Base-by-base conservation (phyloP, 2,797 vertebrate genomes). In the Enteromius viviparus region DNA sequence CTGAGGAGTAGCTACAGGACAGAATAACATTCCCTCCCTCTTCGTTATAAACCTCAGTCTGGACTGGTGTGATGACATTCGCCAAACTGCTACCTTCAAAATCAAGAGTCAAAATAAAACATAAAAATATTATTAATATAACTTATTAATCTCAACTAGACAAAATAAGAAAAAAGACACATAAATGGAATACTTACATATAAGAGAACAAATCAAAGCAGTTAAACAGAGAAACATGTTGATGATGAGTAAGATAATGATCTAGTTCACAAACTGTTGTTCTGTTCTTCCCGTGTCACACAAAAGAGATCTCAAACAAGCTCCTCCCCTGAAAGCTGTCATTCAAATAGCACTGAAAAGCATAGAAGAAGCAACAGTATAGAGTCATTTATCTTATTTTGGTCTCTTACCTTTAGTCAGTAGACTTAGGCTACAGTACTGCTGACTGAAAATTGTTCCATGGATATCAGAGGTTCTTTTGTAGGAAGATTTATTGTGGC, bases 1-100 rank as follows among this genome's bases (percentile, higher is more conserved):
- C 66, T 65, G 85, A 72, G 2, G 72, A 76, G 68, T 84, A 86
- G 74, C 14, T 84, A 65, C 85, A 86, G 55, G 82, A 84, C 34
- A 86, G 29, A 23, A 26, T 62, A 15, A 82, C 34, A 68, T 26
- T 51, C 34, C 29, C 26, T 26, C 68, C 79, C 12, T 69, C 79
- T 49, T n/a, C 34, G 2, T 40, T 45, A 81, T 9, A 34, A 12
- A 66, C 49, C 21, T 79, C 58, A 29, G 37, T 53, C n/a, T 68
- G 17, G 37, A 42, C 53, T 26, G 76, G 68, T 0, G 12, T 40
- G 26, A 85, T 68, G 11, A 10, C 21, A 23, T 82, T 78, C 10
- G 26, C 80, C 11, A 37, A 55, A 68, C 21, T 69, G 77, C 10
- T 53, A 79, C 1, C 82, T 60, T 77, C 1, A 45, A 62, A 51